Evolutionary conservation across 1,140 invertebrate genomes (phyloP), one percentile per base, ranked within the genome.

Genomic region (Leptoteleia sp.): DNA sequence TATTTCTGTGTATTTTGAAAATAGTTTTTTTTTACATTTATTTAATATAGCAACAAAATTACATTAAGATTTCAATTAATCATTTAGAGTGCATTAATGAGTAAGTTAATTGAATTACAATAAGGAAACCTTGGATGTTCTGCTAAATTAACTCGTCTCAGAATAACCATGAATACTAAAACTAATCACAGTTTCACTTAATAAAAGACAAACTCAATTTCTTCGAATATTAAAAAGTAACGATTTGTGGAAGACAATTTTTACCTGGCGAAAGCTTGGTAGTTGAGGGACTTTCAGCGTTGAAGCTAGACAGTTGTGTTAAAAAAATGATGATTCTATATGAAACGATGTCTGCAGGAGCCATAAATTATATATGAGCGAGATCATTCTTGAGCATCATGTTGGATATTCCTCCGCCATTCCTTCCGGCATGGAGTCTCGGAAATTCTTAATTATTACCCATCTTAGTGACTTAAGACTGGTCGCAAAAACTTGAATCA

Each of bases 241-340:
- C 19, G 43, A 25, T 11, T 7, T 0, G 8, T 6, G 17, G n/a
- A 12, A 3, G 43, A n/a, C n/a, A 42, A 11, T 19, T 42, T 33
- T 67, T 67, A 29, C 31, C 19, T 12, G 11, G 31, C 17, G 45
- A 67, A 4, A 33, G 1, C 1, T 17, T 52, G 65, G 25, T 50
- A 50, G 42, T 33, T 31, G 13, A 3, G 11, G 57, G 25, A 40
- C 48, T 64, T 37, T 12, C 16, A 55, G 40, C 13, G 37, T 11
- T 40, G 3, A 40, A 62, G 33, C 52, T 27, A 59, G 70, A 65
- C 52, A 65, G 40, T 65, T 37, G 27, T 43, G 59, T 1, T 75
- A 75, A 64, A 75, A 75, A 67, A 59, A 59, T 65, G 33, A 75
- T 75, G 61, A 65, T 52, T 35, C 35, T 65, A 50, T 55, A 55